Base-by-base conservation (phyloP, 2,113 vertebrate species). In the Cyrtonyx montezumae region DNA sequence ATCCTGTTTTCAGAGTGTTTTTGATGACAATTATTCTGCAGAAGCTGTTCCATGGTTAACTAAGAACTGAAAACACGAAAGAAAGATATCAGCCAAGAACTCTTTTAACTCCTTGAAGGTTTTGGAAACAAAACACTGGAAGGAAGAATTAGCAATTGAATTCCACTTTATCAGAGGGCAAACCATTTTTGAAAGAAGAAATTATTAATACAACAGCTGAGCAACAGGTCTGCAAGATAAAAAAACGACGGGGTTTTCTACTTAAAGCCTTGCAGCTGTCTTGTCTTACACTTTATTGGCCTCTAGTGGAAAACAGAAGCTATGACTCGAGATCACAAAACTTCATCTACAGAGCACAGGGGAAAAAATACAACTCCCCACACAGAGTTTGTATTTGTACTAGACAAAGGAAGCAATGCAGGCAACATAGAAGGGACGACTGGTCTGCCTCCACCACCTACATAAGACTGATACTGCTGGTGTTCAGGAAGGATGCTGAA, bases 281-380 rank as follows among this genome's bases (percentile, higher is more conserved):
- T 96, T 93, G 10, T 28, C 83, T 95, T 96, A 67, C 32, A 5
- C 91, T 96, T 80, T 93, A 96, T 96, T 97, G 97, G 48, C 97
- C 96, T 95, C 97, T 98, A 95, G 96, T 93, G 97, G 96, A 20
- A 48, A 73, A 46, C 3, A 34, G 21, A 49, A 86, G 88, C 48
- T 75, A 88, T 45, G 77, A 6, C 91, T 83, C 42, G 8, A 1
- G 5, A 75, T 67, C 3, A n/a, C 63, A 19, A 58, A 82, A 65
- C 32, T 70, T 49, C 32, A 56, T 56, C 56, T n/a, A 40, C 30
- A 79, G 75, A 58, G 13, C 51, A 63, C 6, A 7, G 53, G 14
- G 25, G 40, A 51, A 84, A 53, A 83, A 16, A 17, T 1, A 36
- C 20, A 49, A 7, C 21, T 87, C 36, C 37, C 8, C 43, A n/a